These are phyloP conservation scores for Macropodus opercularis DNA, from an alignment of 2,797 vertebrate species.

Conservation along the genomic window DNA sequence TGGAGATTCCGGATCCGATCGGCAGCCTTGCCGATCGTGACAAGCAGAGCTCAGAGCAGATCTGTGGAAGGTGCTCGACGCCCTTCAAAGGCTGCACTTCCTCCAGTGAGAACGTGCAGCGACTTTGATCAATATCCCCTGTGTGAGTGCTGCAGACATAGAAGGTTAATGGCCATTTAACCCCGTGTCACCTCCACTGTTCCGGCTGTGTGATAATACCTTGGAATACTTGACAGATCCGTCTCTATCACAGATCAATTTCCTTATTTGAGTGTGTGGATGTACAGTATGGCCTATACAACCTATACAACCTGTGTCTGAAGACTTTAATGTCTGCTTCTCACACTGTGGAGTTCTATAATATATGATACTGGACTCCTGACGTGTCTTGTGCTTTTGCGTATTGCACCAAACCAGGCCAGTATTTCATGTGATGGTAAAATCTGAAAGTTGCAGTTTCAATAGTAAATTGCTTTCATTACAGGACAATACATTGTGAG, in stretches of 20 bases:
- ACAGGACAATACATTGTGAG: too few relatives aligned
- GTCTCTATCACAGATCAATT: slow-evolving; percentile 56
- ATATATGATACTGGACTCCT: not conserved
- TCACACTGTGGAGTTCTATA: too few relatives aligned
- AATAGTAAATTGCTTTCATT: too few relatives aligned
- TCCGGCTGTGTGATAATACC: slow-evolving; percentile 52
- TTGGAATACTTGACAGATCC: slow-evolving; percentile 61
- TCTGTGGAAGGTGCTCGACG: slow-evolving; percentile 48
- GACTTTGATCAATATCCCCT: slow-evolving; percentile 72
- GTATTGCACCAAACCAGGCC: slow-evolving; percentile 7
- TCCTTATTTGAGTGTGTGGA: slow-evolving; percentile 24
- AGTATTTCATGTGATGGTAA: not conserved
- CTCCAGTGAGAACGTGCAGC: slow-evolving; percentile 30
- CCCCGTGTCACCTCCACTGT: slow-evolving; percentile 64
- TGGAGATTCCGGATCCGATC: too few relatives aligned
- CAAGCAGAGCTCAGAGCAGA: slow-evolving; percentile 45
- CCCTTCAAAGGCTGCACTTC: slow-evolving; percentile 65
- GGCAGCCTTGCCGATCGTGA: too few relatives aligned
- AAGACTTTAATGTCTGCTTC: slow-evolving; percentile 23
- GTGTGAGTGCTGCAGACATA: slow-evolving; percentile 56
- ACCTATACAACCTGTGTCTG: not conserved
- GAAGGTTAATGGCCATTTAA: slow-evolving; percentile 78
- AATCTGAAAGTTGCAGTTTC: slow-evolving; percentile 14
- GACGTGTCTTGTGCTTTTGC: slow-evolving; percentile 4
- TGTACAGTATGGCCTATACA: slow-evolving; percentile 6